These are phyloP conservation scores for Lophura nycthemera DNA, from an alignment of 2,113 vertebrate genomes.

Conservation along the genomic window DNA sequence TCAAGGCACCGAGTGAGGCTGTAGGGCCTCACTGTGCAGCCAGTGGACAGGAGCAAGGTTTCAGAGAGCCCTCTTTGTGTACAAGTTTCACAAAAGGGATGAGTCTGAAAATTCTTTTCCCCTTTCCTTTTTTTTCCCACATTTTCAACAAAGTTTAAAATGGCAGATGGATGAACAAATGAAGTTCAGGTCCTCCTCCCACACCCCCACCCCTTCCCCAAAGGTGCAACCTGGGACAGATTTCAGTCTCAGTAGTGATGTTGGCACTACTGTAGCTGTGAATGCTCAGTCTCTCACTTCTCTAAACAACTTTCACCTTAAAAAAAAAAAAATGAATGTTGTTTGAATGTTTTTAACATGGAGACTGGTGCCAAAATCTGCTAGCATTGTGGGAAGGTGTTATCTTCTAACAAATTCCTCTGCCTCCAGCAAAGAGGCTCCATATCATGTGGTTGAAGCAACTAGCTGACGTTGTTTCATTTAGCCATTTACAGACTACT, in stretches of 20 bases:
- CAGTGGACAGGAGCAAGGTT: background rate
- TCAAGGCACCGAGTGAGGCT: background rate
- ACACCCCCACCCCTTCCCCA: background rate
- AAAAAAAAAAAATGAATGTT: no score
- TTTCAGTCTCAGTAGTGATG: background rate
- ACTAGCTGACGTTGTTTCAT: background rate
- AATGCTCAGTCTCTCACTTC: background rate
- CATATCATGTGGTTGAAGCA: background rate
- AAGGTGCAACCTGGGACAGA: background rate
- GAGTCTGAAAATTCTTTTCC: background rate
- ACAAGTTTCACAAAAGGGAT: background rate
- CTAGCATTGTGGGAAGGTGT: background rate
- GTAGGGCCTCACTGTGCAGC: background rate
- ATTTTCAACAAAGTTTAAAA: background rate
- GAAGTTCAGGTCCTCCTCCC: background rate
- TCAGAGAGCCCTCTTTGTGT: background rate
- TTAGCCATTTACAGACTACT: background rate
- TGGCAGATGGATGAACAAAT: background rate
- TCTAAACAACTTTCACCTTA: background rate
- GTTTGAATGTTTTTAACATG: background rate
- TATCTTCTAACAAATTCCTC: background rate
- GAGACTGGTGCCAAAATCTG: constrained; percentile 10
- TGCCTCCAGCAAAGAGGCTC: background rate
- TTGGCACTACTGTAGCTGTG: background rate
- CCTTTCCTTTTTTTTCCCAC: rapidly evolving